phyloP scores from a whole-genome alignment of 2,888 invertebrate species.

The Drosophila kanekoi region DNA sequence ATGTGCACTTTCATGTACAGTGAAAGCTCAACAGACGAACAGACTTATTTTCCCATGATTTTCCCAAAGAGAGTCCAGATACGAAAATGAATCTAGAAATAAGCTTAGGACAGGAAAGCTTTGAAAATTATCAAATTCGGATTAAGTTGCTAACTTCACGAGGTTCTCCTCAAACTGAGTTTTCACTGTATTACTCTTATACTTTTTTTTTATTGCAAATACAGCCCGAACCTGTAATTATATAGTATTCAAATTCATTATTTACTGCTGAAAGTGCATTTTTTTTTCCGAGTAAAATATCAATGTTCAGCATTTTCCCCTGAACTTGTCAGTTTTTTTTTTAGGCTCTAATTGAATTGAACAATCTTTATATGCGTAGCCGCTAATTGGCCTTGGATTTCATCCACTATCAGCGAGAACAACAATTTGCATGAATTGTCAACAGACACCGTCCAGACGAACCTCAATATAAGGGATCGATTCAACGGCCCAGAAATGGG shows the following conservation, averaged over 20 bases:
- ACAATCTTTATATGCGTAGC: conserved; percentile 28
- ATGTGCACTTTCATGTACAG: conserved; percentile 1
- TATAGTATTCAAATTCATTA: neutral
- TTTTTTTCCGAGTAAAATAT: conserved; percentile 2
- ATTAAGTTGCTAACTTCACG: too few species aligned
- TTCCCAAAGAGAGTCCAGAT: too few species aligned
- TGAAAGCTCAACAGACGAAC: neutral
- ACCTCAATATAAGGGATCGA: neutral
- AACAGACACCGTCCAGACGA: neutral
- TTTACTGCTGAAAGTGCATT: neutral
- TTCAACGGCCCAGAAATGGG: too few species aligned
- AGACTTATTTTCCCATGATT: neutral
- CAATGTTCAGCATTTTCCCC: neutral
- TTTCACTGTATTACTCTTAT: neutral
- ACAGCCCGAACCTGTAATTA: neutral
- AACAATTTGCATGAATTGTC: conserved; percentile 2
- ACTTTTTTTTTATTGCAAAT: neutral
- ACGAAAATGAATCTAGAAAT: too few species aligned
- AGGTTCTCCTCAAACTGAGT: neutral
- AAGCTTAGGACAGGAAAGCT: too few species aligned
- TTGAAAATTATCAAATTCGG: too few species aligned
- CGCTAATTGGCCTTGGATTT: conserved; percentile 61
- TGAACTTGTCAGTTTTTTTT: conserved; percentile 8
- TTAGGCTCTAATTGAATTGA: conserved; percentile 34
- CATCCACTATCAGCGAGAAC: neutral